Percentiles rank a stretch among this genome's conserved stretches.
Conservation (phyloP, 2,797 vertebrate species). For the Macropodus opercularis region DNA sequence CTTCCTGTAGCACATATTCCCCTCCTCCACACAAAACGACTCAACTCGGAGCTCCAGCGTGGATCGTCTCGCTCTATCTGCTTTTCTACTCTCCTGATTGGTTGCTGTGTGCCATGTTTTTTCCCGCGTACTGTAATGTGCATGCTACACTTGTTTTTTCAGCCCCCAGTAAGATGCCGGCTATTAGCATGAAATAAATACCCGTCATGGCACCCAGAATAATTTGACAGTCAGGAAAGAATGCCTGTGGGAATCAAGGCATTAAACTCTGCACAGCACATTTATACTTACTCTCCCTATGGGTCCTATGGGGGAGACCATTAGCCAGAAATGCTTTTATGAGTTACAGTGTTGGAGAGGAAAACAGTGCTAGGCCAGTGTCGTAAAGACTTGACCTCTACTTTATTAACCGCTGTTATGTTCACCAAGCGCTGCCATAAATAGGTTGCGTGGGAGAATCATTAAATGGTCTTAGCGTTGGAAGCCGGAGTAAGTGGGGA, state of each 20-base stretch:
- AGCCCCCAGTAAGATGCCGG: conserved; percentile 51
- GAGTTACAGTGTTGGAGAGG: conserved; percentile 40
- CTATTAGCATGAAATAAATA: conserved; percentile 76
- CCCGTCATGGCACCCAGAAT: conserved; percentile 51
- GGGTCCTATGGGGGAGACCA: conserved; percentile 52
- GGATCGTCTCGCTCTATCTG: conserved; percentile 21
- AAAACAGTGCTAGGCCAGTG: conserved; percentile 60
- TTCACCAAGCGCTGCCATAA: conserved; percentile 62
- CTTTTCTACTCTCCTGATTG: conserved; percentile 34
- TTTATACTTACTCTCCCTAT: conserved; percentile 49
- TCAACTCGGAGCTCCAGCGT: conserved; percentile 22
- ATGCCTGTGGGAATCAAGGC: conserved; percentile 63
- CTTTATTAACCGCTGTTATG: conserved; percentile 76
- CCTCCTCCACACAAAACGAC: conserved; percentile 23
- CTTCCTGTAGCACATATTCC: neutral
- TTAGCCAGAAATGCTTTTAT: conserved; percentile 62
- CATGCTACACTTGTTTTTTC: conserved; percentile 45
- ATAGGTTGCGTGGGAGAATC: conserved; percentile 58
- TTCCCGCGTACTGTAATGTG: conserved; percentile 29
- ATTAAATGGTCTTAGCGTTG: conserved; percentile 54
- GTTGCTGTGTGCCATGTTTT: conserved; percentile 48
- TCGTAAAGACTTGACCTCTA: conserved; percentile 68
- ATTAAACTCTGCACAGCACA: conserved; percentile 59
- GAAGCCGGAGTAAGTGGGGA: conserved; percentile 40
- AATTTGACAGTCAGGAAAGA: conserved; percentile 63